phyloP scores from a whole-genome alignment of 2,888 invertebrate genomes.

The Dynastes tityus region DNA sequence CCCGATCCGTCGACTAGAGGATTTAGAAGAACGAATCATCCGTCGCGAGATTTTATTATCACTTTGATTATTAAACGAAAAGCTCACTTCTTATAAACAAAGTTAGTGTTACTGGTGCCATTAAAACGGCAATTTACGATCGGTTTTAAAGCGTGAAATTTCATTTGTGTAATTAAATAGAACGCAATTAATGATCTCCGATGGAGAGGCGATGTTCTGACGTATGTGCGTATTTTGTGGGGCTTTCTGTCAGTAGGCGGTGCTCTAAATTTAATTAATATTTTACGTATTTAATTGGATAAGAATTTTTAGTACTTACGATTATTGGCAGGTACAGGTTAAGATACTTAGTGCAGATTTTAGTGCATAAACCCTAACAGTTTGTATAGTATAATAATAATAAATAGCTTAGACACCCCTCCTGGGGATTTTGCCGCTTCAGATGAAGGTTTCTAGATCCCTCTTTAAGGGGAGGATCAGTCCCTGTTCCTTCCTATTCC shows the following conservation, averaged over 20 bases:
- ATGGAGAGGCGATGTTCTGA: constrained; percentile 13
- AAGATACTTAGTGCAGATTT: no score
- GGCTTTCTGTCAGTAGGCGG: background rate
- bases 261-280: no score
- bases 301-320: no score
- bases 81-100: constrained; percentile 55
- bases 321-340: no score
- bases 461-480: no score
- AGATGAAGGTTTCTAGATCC: no score
- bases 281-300: no score
- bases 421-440: no score
- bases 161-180: constrained; percentile 51
- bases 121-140: constrained; percentile 51
- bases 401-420: no score
- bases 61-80: constrained; percentile 52
- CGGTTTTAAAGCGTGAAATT: constrained; percentile 51
- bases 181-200: constrained; percentile 48
- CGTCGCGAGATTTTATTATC: constrained; percentile 50
- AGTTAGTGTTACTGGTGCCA: constrained; percentile 54
- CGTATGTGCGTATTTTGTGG: background rate
- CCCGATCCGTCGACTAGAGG: background rate
- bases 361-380: no score
- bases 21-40: background rate
- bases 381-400: no score
- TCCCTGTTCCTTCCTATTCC: no score